Conservation (phyloP, 2,113 vertebrate genomes). For the Cisticola juncidis region DNA sequence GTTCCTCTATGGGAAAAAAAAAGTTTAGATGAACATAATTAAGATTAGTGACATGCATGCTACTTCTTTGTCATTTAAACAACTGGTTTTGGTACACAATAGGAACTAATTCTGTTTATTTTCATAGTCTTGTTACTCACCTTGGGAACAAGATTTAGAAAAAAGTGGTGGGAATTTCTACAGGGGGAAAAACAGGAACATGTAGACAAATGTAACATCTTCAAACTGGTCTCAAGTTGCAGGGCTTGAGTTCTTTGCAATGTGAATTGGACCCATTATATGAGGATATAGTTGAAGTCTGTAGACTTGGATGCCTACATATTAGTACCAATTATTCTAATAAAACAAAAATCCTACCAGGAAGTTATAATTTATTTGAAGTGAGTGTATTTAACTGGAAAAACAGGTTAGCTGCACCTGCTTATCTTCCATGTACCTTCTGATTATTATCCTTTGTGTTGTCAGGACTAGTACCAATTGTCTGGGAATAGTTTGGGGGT, state of each 20-base stretch:
- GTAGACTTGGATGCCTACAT: background rate
- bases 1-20: accelerated
- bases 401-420: background rate
- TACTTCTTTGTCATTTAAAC: background rate
- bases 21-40: background rate
- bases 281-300: background rate
- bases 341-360: background rate
- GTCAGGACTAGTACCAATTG: background rate
- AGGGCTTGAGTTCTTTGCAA: background rate
- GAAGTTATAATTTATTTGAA: background rate
- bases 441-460: background rate
- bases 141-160: background rate
- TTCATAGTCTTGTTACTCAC: background rate
- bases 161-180: background rate
- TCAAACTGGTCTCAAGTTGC: background rate
- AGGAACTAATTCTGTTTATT: background rate
- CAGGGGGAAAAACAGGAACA: accelerated
- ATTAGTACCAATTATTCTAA: background rate
- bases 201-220: background rate
- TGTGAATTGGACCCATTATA: background rate
- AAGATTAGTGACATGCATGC: background rate
- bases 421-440: background rate
- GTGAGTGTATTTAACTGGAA: constrained; percentile 1
- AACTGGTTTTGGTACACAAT: background rate
- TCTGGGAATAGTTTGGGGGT: background rate